Base-by-base conservation (phyloP, 2,888 invertebrate species). In the Amaurobius ferox region DNA sequence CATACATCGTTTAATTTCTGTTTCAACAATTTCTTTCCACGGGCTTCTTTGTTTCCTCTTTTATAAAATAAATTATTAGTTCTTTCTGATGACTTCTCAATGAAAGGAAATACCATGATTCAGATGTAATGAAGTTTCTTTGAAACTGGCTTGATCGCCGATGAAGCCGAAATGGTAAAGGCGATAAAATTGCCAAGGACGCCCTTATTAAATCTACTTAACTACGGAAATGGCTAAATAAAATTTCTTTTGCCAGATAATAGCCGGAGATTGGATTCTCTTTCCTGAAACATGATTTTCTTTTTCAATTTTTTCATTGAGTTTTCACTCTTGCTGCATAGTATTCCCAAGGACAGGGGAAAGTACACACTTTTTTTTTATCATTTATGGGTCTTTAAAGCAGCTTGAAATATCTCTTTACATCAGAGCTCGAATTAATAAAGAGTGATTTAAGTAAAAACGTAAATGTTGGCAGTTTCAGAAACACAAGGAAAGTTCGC, bases 181-280 rank as follows among this genome's bases (percentile, higher is more conserved):
- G 74, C 74, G 81, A 81, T 81, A 81, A 81, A 81, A 81, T 70
- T 40, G 67, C 62, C 81, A 81, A 81, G 74, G 81, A 28, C 81
- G 29, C 28, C 26, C 40, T 68, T 81, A 81, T 81, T 81, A 81
- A 81, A 81, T 81, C 81, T 74, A 81, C 81, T 81, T 81, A 74
- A 81, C 74, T 74, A 62, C 81, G 81, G 74, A 81, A 81, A 81
- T 74, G 81, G 70, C 81, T 70, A 81, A 81, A 81, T 81, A 81
- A 81, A 80, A 80, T 68, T 81, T 81, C 68, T 48, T 68, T 70
- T 66, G 40, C 62, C 73, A 74, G 73, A 81, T 81, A 81, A 81
- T 76, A 62, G 74, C 40, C 26, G 44, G 19, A 81, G 73, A 81
- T 81, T 81, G 62, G 76, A 81, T 81, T 76, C 74, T 68, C 74